Evolutionary conservation across 2,888 invertebrate species (phyloP).

Genomic region (Amphimallon solstitiale): DNA sequence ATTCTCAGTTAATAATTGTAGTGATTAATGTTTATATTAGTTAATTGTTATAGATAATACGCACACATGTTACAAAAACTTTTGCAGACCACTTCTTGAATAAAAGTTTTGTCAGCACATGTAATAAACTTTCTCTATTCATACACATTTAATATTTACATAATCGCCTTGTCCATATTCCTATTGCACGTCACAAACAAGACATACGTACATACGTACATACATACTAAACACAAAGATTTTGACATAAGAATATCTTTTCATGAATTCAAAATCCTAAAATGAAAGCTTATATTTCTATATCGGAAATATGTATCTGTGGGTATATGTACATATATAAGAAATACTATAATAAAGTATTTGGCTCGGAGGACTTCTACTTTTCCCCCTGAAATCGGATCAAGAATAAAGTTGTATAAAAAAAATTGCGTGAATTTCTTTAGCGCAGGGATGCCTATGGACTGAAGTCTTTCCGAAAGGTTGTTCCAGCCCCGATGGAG

Average conservation of each 20-base stretch:
- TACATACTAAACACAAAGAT: too few relatives aligned
- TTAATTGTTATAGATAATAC: too few relatives aligned
- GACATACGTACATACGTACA: too few relatives aligned
- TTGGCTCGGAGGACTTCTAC: constrained; percentile 10
- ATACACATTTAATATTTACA: too few relatives aligned
- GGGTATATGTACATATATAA: background rate
- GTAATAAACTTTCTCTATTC: too few relatives aligned
- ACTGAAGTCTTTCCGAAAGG: constrained; percentile 9
- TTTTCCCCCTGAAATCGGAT: constrained; percentile 7
- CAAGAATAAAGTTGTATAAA: constrained; percentile 20
- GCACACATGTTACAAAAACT: too few relatives aligned
- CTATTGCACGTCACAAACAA: too few relatives aligned
- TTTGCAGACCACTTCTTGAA: too few relatives aligned
- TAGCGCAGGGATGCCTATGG: background rate
- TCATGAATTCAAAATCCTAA: background rate
- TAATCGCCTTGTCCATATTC: too few relatives aligned
- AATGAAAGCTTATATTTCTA: background rate
- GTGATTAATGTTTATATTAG: too few relatives aligned
- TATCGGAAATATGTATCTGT: background rate
- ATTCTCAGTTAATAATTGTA: too few relatives aligned
- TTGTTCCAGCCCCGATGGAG: constrained; percentile 35
- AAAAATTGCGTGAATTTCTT: constrained; percentile 19
- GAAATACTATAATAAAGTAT: constrained; percentile 12
- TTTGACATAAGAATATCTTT: background rate
- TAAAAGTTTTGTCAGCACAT: too few relatives aligned